Evolutionary conservation across 2,113 vertebrate genomes (phyloP), one percentile per base, ranked within the genome.

Genomic region (Thunnus thynnus): DNA sequence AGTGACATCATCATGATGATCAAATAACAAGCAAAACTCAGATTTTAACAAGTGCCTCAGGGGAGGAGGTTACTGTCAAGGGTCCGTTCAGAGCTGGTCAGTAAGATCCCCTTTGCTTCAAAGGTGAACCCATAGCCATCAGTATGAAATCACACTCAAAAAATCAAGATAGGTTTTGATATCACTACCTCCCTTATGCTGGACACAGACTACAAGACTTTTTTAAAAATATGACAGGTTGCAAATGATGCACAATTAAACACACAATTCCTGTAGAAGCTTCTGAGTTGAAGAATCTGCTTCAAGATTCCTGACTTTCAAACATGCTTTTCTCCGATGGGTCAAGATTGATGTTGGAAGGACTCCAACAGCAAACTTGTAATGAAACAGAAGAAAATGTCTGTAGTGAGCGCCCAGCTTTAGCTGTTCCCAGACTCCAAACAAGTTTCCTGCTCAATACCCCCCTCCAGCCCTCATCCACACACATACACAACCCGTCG

Each of bases 371-470:
- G n/a, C 30, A 82, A 76, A 76, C 83, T 76, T 79, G 13, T 44
- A 57, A 60, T 51, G 17, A 80, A 75, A 62, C 67, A 78, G 17
- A 84, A 74, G 22, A 80, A 82, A 83, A 67, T 3, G 79, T 82
- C 84, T 85, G 81, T 90, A 84, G 88, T 91, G 78, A 88, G 89
- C 74, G 81, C 81, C 92, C 90, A 92, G 91, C 91, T 85, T 84
- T 86, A 79, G 87, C 85, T 64, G 92, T 93, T 95, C 93, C 92
- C 94, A 95, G 79, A 94, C 93, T 94, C 94, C 94, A 95, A 94
- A 94, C 90, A 90, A 75, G 82, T 88, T 71, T 82, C 83, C 76
- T 78, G 74, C 71, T 82, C 70, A 76, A 82, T 62, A 52, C 46
- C 72, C 79, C 44, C 72, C 47, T 76, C 65, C 78, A 70, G 83